A percentile compares a stretch with the other conserved stretches of the same genome.
These are phyloP conservation scores for Malurus cyaneus DNA, from an alignment of 2,113 vertebrate species.

Conservation along the genomic window DNA sequence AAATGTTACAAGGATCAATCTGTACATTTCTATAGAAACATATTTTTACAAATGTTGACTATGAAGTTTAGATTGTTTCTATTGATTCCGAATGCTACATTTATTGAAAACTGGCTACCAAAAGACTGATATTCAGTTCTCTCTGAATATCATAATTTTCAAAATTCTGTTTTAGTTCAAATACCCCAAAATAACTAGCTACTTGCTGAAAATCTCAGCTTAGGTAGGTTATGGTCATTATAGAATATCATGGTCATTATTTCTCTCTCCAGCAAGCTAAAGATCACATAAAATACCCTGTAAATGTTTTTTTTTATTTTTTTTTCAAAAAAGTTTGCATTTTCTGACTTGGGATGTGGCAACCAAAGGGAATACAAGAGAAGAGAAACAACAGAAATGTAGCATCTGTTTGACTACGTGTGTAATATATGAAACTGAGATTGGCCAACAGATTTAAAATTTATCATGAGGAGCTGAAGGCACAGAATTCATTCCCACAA, in stretches of 20 bases:
- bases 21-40: background rate
- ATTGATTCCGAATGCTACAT: background rate
- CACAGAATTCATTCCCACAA: background rate
- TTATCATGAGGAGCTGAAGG: background rate
- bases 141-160: background rate
- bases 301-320: fast-evolving
- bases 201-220: background rate
- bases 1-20: background rate
- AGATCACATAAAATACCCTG: background rate
- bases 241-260: background rate
- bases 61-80: background rate
- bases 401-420: background rate
- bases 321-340: fast-evolving
- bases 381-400: background rate
- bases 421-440: background rate
- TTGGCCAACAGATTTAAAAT: background rate
- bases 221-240: background rate
- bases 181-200: background rate
- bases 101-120: background rate
- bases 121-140: background rate
- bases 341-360: background rate
- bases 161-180: background rate
- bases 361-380: background rate
- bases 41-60: background rate
- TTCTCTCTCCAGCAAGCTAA: background rate